Conservation (phyloP, 2,113 vertebrate species). For the Malurus elegans region DNA sequence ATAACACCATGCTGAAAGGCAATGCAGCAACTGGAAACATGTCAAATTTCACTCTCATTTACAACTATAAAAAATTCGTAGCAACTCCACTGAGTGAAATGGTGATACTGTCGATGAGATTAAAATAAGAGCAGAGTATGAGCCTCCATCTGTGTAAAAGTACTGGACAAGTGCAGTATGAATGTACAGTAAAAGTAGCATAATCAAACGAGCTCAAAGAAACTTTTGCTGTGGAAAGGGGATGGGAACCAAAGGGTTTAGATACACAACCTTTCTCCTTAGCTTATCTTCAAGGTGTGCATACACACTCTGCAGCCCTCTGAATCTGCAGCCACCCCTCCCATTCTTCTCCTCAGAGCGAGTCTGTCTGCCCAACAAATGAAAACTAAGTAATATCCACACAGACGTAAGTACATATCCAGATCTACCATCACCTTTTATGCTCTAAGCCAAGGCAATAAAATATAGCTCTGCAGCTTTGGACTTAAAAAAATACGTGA, state of each 20-base stretch:
- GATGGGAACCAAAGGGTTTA: neutral
- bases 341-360: neutral
- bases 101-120: neutral
- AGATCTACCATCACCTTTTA: neutral
- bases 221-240: neutral
- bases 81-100: neutral
- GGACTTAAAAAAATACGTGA: slow-evolving; percentile 8
- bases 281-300: neutral
- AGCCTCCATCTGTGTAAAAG: neutral
- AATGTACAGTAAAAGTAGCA: neutral
- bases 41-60: slow-evolving; percentile 31
- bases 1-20: neutral
- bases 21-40: neutral
- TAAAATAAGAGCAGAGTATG: neutral
- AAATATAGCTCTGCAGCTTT: neutral
- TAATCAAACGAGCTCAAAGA: neutral
- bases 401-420: neutral
- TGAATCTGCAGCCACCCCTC: neutral
- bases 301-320: fast-evolving
- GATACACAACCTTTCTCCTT: neutral
- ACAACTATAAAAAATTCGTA: neutral
- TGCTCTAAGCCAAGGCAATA: neutral
- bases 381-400: neutral
- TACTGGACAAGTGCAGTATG: neutral
- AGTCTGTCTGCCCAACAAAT: neutral